Evolutionary conservation across 2,888 invertebrate genomes (phyloP), one percentile per base, ranked within the genome.

Genomic region (Thalpophila matura): DNA sequence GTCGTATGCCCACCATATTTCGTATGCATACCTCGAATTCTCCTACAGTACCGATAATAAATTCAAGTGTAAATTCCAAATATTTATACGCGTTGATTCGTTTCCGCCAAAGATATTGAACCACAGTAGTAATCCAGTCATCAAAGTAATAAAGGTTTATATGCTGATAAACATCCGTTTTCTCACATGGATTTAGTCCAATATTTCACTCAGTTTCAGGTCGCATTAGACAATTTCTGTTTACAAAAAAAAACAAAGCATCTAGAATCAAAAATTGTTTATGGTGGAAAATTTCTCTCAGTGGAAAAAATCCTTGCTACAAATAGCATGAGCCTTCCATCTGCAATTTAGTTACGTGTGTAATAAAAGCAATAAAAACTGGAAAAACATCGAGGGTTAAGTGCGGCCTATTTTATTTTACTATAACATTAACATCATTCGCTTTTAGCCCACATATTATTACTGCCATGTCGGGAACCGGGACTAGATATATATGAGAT

Each of bases 11-110:
- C n/a, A 50, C 26, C 4, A 22, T 16, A 47, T 37, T 26, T 14
- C 14, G 35, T 38, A 37, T 43, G n/a, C 38, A 51, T 40, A 37
- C 43, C 42, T 14, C 18, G 16, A 46, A 53, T 68, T 49, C 47
- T 10, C 14, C 14, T 16, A 24, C 46, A 20, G 46, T 55, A 56
- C 27, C 10, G 24, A 45, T 27, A 18, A 37, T 74, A 35, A 54
- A 54, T 68, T 46, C 22, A 45, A 67, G 31, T 40, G 42, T 60
- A 18, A 56, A 43, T 38, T 53, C 22, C n/a, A 77, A 77, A 77
- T 70, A 80, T 80, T 80, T 77, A 63, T 55, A 38, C 59, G 33
- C 35, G 40, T 53, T 46, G 56, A 46, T 74, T 55, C 54, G 22
- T 64, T 67, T 67, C 79, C 63, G 59, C 43, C 31, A 46, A 22